phyloP scores from a whole-genome alignment of 2,113 vertebrate genomes.

The Leptosomus discolor region DNA sequence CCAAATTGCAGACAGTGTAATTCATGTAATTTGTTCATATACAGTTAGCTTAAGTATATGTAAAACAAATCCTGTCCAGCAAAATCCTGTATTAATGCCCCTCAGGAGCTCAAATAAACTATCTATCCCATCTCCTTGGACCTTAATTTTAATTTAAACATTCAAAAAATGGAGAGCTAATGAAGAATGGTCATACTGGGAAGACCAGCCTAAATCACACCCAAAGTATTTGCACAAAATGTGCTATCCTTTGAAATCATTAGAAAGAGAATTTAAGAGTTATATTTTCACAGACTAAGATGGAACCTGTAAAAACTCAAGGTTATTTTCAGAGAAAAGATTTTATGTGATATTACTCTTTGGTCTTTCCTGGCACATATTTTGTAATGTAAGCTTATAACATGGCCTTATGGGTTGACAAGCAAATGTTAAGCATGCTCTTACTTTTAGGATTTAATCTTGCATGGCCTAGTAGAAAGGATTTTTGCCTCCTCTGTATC shows the following conservation, averaged over 20 bases:
- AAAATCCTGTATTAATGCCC: not conserved
- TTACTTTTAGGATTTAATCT: not conserved
- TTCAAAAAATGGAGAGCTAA: not conserved
- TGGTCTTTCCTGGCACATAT: not conserved
- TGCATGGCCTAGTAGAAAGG: not conserved
- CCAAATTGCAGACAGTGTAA: not conserved
- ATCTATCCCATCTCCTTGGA: not conserved
- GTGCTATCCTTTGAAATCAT: not conserved
- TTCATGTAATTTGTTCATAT: fast-evolving
- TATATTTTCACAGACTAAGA: not conserved
- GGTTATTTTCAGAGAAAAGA: not conserved
- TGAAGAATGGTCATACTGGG: not conserved
- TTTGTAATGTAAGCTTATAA: not conserved
- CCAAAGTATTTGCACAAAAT: not conserved
- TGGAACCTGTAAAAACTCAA: not conserved
- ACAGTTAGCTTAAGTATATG: not conserved
- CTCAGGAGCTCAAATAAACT: not conserved
- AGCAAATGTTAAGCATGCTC: not conserved
- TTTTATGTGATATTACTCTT: not conserved
- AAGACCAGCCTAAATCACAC: not conserved
- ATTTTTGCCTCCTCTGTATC: not conserved
- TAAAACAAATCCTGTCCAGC: not conserved
- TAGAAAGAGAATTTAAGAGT: not conserved
- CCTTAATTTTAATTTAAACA: not conserved
- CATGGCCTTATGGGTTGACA: not conserved